These are phyloP conservation scores for Noctilio leporinus DNA, from an alignment of 2,113 vertebrate species.

Conservation along the genomic window DNA sequence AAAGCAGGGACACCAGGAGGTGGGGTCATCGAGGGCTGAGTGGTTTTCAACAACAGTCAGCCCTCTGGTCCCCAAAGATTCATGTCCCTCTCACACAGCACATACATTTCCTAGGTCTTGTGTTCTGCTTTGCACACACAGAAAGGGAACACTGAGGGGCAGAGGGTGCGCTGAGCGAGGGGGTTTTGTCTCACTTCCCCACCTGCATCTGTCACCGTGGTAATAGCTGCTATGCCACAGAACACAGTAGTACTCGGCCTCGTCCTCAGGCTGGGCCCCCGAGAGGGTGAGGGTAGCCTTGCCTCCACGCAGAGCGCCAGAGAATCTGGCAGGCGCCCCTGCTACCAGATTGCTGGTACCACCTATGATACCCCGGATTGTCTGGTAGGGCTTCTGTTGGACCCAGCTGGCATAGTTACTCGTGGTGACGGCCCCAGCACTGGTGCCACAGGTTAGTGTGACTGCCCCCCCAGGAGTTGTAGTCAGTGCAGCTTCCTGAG, in stretches of 20 bases:
- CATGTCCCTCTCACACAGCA: neutral
- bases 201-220: neutral
- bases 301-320: neutral
- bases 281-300: neutral
- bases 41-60: neutral
- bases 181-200: neutral
- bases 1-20: neutral
- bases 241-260: neutral
- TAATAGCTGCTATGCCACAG: neutral
- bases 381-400: neutral
- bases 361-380: neutral
- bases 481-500: neutral
- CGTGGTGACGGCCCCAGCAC: neutral
- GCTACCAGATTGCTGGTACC: accelerated
- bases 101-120: neutral
- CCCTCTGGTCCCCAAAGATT: neutral
- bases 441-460: slow-evolving; percentile 6
- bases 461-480: neutral
- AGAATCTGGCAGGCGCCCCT: neutral
- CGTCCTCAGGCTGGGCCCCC: neutral
- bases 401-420: neutral
- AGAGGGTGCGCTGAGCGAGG: neutral
- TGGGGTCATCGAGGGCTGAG: too few species aligned
- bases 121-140: neutral
- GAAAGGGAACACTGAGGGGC: neutral